Conservation (phyloP, 2,797 vertebrate species). For the Squalus acanthias region DNA sequence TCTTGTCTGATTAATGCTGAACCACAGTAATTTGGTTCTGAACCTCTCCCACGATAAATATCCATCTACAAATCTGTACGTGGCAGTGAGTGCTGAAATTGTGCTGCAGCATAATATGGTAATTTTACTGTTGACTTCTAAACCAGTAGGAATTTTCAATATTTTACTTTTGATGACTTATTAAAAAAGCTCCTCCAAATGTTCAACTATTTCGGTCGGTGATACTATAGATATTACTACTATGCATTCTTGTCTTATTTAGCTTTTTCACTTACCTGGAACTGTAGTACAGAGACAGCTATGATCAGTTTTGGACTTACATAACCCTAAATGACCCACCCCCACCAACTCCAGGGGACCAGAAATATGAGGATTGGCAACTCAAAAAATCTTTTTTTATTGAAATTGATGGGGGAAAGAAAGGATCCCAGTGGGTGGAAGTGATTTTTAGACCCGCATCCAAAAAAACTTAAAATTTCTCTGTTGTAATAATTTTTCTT, state of each 20-base stretch:
- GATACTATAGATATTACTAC: background rate
- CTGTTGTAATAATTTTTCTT: background rate
- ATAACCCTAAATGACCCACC: background rate
- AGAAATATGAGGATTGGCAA: background rate
- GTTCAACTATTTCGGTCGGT: background rate
- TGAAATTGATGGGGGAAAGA: background rate
- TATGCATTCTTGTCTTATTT: background rate
- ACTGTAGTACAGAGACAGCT: background rate
- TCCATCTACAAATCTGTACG: background rate
- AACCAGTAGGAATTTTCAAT: background rate
- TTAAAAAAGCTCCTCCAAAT: background rate
- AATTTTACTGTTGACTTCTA: background rate
- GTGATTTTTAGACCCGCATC: background rate
- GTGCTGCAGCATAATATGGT: background rate
- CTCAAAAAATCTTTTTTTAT: background rate
- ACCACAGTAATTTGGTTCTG: background rate
- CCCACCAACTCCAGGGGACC: background rate
- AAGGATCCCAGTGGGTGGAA: background rate
- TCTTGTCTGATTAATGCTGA: background rate
- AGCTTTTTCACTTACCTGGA: background rate
- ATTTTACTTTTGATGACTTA: background rate
- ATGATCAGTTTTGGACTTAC: background rate
- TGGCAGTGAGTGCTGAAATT: background rate
- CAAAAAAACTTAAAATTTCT: background rate
- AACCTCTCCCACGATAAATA: background rate